Base-by-base conservation (phyloP, 2,797 vertebrate species). In the Clarias platycephalus region DNA sequence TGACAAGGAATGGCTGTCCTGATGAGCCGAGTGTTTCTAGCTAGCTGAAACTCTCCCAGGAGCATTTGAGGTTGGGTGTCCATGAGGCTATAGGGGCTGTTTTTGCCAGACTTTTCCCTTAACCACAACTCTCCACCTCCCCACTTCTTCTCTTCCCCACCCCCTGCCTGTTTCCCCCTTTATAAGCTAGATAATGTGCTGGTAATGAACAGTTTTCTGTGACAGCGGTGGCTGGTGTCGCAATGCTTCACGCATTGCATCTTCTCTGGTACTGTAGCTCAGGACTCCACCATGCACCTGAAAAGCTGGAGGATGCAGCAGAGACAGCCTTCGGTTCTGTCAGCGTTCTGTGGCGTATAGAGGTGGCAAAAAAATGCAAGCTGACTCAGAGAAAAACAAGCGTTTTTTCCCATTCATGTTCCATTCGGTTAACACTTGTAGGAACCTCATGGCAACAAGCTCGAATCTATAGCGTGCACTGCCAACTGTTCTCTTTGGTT, bases 171-270 rank as follows among this genome's bases (percentile, higher is more conserved):
- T 34, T 82, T 74, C 77, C 68, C 85, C 72, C 86, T 87, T 81
- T 85, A 88, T 58, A 31, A 87, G 80, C 62, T 77, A 85, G 83
- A 86, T 86, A 88, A 87, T 88, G 82, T 90, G 90, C 74, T 87
- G 74, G 82, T 88, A 89, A 90, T 90, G 90, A 90, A 84, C 83
- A 81, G 71, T 87, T 84, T 86, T 86, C 49, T 80, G 72, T 83
- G 79, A 80, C 85, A 83, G 80, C 63, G 72, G 76, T 62, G 82
- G 70, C 71, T 75, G n/a, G 64, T 18, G 26, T 80, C 67, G 71
- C 55, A 60, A 80, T 71, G 77, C 58, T 68, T 80, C 84, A 67
- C 68, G 66, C 84, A 81, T 64, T 31, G 37, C 84, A 85, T 67
- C 44, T 18, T 22, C 40, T 31, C 24, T 34, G 28, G 26, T 77